Conservation (phyloP, 2,888 invertebrate species). For the Pandemis corylana region DNA sequence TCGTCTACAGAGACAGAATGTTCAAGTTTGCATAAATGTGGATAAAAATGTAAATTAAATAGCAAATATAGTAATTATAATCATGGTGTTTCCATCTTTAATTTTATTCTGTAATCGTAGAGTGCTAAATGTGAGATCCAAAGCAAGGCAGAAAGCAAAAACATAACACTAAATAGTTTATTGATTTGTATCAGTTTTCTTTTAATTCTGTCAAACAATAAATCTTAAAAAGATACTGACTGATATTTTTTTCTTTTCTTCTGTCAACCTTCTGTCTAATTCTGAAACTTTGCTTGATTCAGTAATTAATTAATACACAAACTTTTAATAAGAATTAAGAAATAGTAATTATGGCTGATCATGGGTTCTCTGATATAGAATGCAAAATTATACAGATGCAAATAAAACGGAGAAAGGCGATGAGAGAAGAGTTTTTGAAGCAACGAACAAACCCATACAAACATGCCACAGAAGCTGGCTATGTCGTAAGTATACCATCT, state of each 20-base stretch:
- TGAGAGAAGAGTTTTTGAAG: constrained; percentile 90
- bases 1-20: constrained; percentile 87
- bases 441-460: constrained; percentile 89
- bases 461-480: constrained; percentile 88
- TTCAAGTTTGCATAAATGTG: constrained; percentile 86
- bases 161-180: neutral
- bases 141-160: neutral
- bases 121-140: neutral
- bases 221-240: neutral
- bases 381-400: constrained; percentile 85
- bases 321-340: neutral
- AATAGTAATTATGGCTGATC: constrained; percentile 54
- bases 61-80: constrained; percentile 34
- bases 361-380: constrained; percentile 82
- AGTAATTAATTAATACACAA: neutral
- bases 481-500: constrained; percentile 85
- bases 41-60: constrained; percentile 21
- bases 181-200: neutral
- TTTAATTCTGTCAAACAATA: neutral
- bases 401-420: constrained; percentile 83
- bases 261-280: neutral
- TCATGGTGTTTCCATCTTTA: constrained; percentile 17
- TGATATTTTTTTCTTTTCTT: neutral
- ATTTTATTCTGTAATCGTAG: constrained; percentile 10
- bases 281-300: neutral